Percentiles rank a stretch among this genome's conserved stretches.
These are phyloP conservation scores for Pyrocephalus nanus DNA, from an alignment of 2,797 vertebrate species.

Conservation along the genomic window DNA sequence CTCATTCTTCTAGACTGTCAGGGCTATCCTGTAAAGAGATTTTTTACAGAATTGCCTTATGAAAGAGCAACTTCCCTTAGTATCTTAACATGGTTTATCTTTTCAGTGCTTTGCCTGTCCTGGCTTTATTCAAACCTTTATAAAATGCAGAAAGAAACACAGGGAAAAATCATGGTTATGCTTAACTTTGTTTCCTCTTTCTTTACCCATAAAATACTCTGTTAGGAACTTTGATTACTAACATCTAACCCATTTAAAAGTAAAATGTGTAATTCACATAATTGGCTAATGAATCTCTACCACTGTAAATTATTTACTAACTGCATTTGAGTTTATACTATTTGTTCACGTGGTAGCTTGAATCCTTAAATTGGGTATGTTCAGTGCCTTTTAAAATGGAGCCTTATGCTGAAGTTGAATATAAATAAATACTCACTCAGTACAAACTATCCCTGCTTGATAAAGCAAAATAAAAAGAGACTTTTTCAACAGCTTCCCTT, in stretches of 20 bases:
- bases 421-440: background rate
- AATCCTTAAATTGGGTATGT: background rate
- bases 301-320: background rate
- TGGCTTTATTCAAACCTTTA: background rate
- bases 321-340: background rate
- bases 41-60: background rate
- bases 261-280: background rate
- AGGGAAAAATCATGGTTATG: background rate
- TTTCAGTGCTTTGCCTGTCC: background rate
- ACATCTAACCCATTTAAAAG: background rate
- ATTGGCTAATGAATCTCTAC: background rate
- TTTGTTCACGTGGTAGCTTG: background rate
- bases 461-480: background rate
- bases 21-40: background rate
- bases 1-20: conserved; percentile 43
- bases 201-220: background rate
- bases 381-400: background rate
- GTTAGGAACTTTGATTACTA: background rate
- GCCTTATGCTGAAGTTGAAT: background rate
- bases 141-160: background rate
- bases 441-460: background rate
- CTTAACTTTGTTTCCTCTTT: background rate
- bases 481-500: background rate
- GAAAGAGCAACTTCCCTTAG: background rate
- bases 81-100: background rate